Conservation (phyloP, 2,113 vertebrate genomes). For the Phrynocephalus versicolor region DNA sequence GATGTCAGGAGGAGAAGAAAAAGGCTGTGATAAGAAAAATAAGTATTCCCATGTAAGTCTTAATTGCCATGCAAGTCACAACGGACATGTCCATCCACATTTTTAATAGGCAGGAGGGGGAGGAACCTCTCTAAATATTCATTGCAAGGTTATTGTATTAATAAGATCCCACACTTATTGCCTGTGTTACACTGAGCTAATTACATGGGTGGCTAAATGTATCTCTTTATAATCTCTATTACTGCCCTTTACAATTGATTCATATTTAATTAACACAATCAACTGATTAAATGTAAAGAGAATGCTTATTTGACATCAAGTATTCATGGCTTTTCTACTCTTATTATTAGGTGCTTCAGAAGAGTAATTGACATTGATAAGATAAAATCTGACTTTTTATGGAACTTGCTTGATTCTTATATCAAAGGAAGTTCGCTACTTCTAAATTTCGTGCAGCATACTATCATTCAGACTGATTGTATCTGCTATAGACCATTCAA, state of each 20-base stretch:
- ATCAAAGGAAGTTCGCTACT: background rate
- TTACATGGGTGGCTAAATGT: constrained; percentile 34
- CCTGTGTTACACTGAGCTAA: constrained; percentile 51
- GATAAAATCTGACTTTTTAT: background rate
- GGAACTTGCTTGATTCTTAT: background rate
- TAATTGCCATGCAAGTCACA: constrained; percentile 19
- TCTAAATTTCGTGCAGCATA: background rate
- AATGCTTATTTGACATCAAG: background rate
- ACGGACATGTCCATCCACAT: background rate
- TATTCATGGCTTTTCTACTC: background rate
- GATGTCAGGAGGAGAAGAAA: background rate
- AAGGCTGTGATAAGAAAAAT: background rate
- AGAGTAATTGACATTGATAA: background rate
- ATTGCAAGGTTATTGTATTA: constrained; percentile 38
- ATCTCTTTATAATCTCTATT: constrained; percentile 62
- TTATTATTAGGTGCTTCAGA: background rate
- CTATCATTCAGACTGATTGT: background rate
- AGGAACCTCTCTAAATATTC: background rate
- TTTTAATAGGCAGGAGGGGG: background rate
- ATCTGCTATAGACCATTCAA: background rate
- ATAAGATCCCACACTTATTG: constrained; percentile 44
- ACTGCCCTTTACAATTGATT: constrained; percentile 55
- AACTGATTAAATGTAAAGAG: constrained; percentile 49
- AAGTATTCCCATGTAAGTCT: background rate
- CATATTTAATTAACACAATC: constrained; percentile 45